Percentiles rank a stretch among this genome's conserved stretches.
Conservation (phyloP, 2,113 vertebrate species). For the Callocephalon fimbriatum region DNA sequence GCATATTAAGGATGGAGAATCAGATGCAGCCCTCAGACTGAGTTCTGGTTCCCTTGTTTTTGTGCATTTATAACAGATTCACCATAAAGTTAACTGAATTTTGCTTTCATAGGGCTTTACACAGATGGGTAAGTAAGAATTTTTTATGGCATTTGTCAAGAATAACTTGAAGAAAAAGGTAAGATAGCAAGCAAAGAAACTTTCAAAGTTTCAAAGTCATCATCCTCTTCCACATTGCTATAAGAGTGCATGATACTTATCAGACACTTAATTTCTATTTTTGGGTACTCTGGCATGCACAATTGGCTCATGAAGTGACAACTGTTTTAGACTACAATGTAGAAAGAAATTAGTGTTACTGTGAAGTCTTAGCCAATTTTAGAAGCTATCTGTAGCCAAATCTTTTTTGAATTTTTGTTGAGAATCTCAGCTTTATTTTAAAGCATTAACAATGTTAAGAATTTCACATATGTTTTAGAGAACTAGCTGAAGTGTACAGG, state of each 20-base stretch:
- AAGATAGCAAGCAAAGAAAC: background rate
- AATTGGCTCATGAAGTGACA: background rate
- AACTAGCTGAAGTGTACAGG: background rate
- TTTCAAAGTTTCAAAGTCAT: background rate
- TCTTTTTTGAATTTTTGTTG: background rate
- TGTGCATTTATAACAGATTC: background rate
- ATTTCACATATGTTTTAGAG: background rate
- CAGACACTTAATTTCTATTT: background rate
- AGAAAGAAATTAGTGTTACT: background rate
- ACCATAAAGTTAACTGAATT: background rate
- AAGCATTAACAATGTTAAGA: constrained; percentile 6
- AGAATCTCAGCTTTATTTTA: constrained; percentile 26
- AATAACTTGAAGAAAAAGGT: background rate
- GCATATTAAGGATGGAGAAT: background rate
- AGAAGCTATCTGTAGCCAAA: constrained; percentile 19
- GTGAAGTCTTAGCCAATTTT: constrained; percentile 1
- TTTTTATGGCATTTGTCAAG: background rate
- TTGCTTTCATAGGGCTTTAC: background rate
- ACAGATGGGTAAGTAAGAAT: background rate
- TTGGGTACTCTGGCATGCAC: background rate
- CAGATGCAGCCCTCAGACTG: background rate
- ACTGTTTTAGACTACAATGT: background rate
- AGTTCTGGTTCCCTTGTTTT: background rate
- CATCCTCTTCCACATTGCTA: background rate
- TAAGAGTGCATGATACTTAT: background rate